Percentiles rank a stretch among this genome's conserved stretches.
These are phyloP conservation scores for Columbina picui DNA, from an alignment of 2,113 vertebrate species.

Conservation along the genomic window DNA sequence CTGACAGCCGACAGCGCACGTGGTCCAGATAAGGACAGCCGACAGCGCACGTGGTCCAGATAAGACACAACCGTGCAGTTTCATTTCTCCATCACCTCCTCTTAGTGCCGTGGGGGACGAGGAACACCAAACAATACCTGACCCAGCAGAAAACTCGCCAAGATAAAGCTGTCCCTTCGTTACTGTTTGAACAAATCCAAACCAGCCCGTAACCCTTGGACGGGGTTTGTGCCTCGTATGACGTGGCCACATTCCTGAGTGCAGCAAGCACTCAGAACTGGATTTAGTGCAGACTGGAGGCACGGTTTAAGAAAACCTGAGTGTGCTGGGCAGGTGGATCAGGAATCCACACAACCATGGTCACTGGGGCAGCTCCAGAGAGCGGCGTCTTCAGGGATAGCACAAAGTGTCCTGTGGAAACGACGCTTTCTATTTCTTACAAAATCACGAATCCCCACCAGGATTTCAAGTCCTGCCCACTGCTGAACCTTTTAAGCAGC, in stretches of 20 bases:
- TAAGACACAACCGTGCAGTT: rapidly evolving
- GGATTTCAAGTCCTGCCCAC: not conserved
- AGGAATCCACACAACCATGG: not conserved
- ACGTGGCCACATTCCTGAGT: rapidly evolving
- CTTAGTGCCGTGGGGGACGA: rapidly evolving
- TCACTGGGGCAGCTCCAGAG: rapidly evolving
- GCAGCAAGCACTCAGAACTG: not conserved
- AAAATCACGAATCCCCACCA: not conserved
- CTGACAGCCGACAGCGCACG: rapidly evolving
- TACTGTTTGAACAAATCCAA: not conserved
- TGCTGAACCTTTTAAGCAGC: not conserved
- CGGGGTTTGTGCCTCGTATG: not conserved
- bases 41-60: rapidly evolving
- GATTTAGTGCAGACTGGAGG: not conserved
- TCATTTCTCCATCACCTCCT: not conserved
- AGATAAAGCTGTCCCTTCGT: not conserved
- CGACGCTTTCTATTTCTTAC: not conserved
- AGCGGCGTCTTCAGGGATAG: not conserved
- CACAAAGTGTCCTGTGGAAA: not conserved
- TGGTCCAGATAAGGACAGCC: rapidly evolving
- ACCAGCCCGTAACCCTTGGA: not conserved
- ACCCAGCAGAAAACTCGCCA: not conserved
- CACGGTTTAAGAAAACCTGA: not conserved
- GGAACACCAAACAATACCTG: not conserved
- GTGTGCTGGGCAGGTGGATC: rapidly evolving